Base-by-base conservation (phyloP, 2,888 invertebrate species). In the Elegia similella region DNA sequence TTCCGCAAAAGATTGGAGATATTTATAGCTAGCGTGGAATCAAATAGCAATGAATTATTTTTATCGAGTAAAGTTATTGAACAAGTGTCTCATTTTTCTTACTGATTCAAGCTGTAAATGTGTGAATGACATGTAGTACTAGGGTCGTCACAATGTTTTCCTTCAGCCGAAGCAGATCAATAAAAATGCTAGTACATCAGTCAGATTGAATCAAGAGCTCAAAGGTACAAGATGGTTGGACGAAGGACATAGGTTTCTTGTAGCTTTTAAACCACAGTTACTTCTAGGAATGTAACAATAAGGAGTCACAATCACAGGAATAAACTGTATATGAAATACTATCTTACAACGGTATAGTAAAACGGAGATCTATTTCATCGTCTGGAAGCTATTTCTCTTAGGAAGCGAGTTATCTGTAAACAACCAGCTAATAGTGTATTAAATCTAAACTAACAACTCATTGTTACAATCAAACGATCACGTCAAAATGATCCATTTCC, bases 401-500 rank as follows among this genome's bases (percentile, higher is more conserved):
- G 50, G 34, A 50, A 50, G 34, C 34, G 8, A 50, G 34, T 17
- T 34, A 56, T 55, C 56, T 57, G 56, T 59, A 62, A 47, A 62
- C 62, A 67, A 67, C 62, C 62, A 68, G 65, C 58, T 67, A 67
- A 69, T 67, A 64, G 63, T 70, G 66, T 65, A 64, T 71, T 71
- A 70, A 65, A 64, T 62, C 57, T 63, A 72, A 75, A 76, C 74
- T 75, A 79, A 78, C 74, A 77, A 71, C 70, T 64, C 67, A 79
- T 78, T 75, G 76, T 80, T 76, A 76, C 64, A 69, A 72, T 72
- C 67, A 64, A 69, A 70, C 69, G 66, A 70, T 73, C 73, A 68
- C 73, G 73, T 77, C 78, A 78, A 74, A 78, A 78, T 76, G 81
- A 84, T 80, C 78, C 76, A 82, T 86, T 84, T 82, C 80, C 73